Conservation (phyloP, 1,140 invertebrate genomes). For the Tribolium castaneum region DNA sequence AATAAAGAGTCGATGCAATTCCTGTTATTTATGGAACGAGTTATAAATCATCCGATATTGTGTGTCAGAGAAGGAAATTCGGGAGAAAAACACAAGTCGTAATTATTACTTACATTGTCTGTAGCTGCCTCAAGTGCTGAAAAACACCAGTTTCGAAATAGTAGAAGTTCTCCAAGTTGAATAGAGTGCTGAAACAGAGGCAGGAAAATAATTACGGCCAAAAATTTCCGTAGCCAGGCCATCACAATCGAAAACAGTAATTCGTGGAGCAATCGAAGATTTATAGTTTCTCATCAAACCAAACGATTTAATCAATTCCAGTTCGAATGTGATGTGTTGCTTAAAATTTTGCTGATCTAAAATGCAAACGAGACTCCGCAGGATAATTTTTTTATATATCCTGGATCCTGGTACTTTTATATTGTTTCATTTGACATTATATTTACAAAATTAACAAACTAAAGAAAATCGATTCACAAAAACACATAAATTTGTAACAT, state of each 20-base stretch:
- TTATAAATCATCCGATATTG: background rate
- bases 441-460: no score
- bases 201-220: background rate
- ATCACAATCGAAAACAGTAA: no score
- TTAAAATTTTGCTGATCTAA: no score
- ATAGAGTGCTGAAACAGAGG: constrained; percentile 62
- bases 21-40: background rate
- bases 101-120: constrained; percentile 66
- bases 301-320: background rate
- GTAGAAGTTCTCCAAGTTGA: constrained; percentile 65
- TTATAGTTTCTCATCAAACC: background rate
- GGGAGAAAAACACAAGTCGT: background rate
- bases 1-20: background rate
- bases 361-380: no score
- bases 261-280: background rate
- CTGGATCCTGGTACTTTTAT: no score
- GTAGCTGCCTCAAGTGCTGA: constrained; percentile 63
- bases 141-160: constrained; percentile 66
- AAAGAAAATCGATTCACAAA: no score
- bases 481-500: no score
- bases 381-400: no score
- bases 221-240: no score
- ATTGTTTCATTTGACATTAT: no score
- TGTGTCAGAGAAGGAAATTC: background rate
- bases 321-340: background rate